Evolutionary conservation across 2,113 vertebrate species (phyloP).

Genomic region (Alexandromys fortis): DNA sequence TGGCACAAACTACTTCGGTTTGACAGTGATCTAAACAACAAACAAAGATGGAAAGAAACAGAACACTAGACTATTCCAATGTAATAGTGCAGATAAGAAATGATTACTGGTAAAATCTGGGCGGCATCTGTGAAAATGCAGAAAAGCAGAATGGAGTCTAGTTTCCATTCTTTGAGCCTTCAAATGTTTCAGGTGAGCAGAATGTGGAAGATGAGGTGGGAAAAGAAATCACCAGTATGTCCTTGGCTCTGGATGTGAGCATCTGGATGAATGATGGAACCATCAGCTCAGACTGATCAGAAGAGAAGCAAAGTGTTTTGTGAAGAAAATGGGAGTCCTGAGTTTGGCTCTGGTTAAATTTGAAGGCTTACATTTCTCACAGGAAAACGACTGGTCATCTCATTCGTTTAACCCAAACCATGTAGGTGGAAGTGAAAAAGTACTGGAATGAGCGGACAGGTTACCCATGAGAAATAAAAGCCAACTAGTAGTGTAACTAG

Average conservation of each 20-base stretch:
- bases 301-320: neutral
- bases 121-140: neutral
- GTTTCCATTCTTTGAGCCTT: neutral
- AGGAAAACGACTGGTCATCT: neutral
- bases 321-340: neutral
- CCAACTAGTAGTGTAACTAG: neutral
- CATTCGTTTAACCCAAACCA: neutral
- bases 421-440: neutral
- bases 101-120: neutral
- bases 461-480: neutral
- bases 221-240: neutral
- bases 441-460: neutral
- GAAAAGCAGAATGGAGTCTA: neutral
- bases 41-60: neutral
- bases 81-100: neutral
- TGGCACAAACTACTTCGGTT: neutral
- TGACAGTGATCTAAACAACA: neutral
- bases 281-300: neutral
- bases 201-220: neutral
- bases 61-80: neutral
- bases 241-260: neutral
- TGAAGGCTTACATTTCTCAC: neutral
- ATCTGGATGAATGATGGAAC: neutral
- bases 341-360: neutral
- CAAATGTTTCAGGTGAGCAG: neutral